phyloP scores from a whole-genome alignment of 2,797 vertebrate species.

The Petrocephalus sullivani region DNA sequence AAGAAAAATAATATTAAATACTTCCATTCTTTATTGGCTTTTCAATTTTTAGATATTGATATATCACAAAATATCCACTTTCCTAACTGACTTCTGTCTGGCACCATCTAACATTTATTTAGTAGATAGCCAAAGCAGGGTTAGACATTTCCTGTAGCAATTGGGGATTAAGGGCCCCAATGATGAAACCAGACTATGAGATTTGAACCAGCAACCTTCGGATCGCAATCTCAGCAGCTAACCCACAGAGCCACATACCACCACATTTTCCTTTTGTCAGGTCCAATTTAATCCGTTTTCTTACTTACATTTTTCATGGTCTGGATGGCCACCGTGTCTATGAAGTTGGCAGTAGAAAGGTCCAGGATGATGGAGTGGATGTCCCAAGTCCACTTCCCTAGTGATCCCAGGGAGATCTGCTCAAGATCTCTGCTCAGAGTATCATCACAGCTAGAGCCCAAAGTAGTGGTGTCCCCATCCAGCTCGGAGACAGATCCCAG shows the following conservation, averaged over 20 bases:
- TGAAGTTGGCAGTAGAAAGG: constrained; percentile 71
- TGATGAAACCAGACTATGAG: not conserved
- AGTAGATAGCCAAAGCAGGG: not conserved
- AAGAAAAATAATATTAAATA: constrained; percentile 18
- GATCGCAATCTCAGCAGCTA: not conserved
- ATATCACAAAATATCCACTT: not conserved
- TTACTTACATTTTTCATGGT: constrained; percentile 56
- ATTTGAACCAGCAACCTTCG: not conserved
- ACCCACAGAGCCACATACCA: not conserved
- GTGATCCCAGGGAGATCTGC: constrained; percentile 17
- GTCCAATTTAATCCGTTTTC: not conserved
- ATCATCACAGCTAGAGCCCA: not conserved
- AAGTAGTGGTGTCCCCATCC: constrained; percentile 23
- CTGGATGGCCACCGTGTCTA: constrained; percentile 62
- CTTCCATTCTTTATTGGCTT: not conserved
- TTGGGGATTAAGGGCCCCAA: not conserved
- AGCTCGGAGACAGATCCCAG: constrained; percentile 23
- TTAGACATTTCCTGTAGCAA: not conserved
- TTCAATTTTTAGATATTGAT: not conserved
- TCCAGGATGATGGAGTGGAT: constrained; percentile 78
- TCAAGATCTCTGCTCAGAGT: constrained; percentile 18
- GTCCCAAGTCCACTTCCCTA: constrained; percentile 20
- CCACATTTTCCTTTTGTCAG: not conserved
- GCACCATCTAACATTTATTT: not conserved
- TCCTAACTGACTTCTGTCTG: not conserved